Evolutionary conservation across 2,113 vertebrate genomes (phyloP), one percentile per base, ranked within the genome.

Genomic region (Pomatostomus ruficeps): DNA sequence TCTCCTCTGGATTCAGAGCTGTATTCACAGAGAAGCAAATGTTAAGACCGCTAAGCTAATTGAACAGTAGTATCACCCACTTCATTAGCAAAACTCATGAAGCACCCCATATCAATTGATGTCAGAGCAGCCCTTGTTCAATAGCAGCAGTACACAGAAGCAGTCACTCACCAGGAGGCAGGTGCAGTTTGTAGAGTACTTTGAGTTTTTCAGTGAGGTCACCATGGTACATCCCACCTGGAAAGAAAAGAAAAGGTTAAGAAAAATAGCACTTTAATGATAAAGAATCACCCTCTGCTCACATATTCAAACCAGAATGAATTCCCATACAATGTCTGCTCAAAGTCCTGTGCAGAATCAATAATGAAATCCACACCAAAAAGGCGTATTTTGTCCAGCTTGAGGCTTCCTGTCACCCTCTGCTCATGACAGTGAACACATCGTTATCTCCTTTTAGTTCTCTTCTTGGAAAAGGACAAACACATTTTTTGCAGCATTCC

Each of bases 131-230:
- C 66, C 7, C 1, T 0, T 9, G 18, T 65, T 77, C 48, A 61
- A 31, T 0, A 63, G 42, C 6, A 84, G 83, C 49, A 71, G 33
- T 8, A 21, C 12, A 45, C 3, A 58, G 57, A 61, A 91, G 29
- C 70, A 45, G 22, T 36, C 28, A 38, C 97, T 96, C 95, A 99
- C 99, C 99, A 91, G 99, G 99, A 42, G 99, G 99, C 55, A 99
- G 96, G 94, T 99, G 99, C 31, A 99, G 98, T 96, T 99, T 99
- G 97, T 99, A 99, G 18, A 99, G 98, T 15, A 99, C 97, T 96
- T 99, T 99, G 65, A 99, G 98, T 96, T 99, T 99, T 88, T 99
- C 99, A 0, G 98, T 99, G 96, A 99, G 98, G 96, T 99, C 99
- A 26, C 99, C 99, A 9, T 99, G 99, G 97, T 99, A 99, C 99